Base-by-base conservation (phyloP, 2,888 invertebrate genomes). In the Hirtodrosophila histrioides region DNA sequence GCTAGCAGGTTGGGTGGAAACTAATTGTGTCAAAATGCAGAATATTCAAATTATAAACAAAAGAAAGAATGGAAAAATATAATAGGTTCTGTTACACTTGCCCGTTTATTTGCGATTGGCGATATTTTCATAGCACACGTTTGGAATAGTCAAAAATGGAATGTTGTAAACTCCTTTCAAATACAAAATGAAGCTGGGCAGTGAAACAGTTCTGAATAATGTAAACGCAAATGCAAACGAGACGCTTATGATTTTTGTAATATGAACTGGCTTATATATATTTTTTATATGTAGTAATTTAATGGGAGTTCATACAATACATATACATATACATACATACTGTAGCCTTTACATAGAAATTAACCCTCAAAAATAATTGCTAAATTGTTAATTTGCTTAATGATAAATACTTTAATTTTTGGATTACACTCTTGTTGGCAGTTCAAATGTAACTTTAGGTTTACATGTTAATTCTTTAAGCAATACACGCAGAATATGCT, bases 181-280 rank as follows among this genome's bases (percentile, higher is more conserved):
- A 33, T 31, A 11, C 31, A 11, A 24, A 46, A 17, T 10, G 33
- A 31, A 33, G 17, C 11, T 12, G n/a, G n/a, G 33, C 46, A 46
- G 48, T 56, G 40, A 35, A 68, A 49, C 48, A 41, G 49, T 35
- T 58, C 39, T 4, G n/a, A 43, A 60, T 37, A 43, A 60, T 37
- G 49, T 60, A 63, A 51, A 69, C 70, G 49, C 61, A 79, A 86
- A 84, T 60, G 82, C 81, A 84, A 82, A 84, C 81, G 85, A 83
- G 81, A 86, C 86, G 82, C 82, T 83, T 83, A 83, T 83, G 81
- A 84, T 83, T 83, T 85, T 48, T 79, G 33, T 62, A 64, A 64
- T 56, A 46, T 39, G 48, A 60, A 71, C 48, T 62, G 63, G 63
- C 66, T 72, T 63, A 78, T 57, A 62, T 57, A 62, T 65, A 67